Evolutionary conservation across 2,113 vertebrate genomes (phyloP), one percentile per base, ranked within the genome.

Genomic region (Brachyhypopomus occidentalis): DNA sequence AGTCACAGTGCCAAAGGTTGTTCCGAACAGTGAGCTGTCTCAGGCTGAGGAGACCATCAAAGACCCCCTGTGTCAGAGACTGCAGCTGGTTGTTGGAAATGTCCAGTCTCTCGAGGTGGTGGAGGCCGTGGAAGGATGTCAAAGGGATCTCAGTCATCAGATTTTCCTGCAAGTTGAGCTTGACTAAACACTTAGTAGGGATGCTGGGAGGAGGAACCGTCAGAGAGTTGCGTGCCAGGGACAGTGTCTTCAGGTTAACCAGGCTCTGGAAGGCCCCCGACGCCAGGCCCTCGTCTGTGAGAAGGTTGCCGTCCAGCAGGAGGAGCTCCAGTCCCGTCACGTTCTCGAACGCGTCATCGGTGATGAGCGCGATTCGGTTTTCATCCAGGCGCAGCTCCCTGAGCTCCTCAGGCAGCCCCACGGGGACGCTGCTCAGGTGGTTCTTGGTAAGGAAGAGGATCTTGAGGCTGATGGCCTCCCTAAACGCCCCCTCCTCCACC

Each of bases 1-100:
- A 98, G 92, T 98, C 96, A 79, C 96, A 98, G 72, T 94, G 92
- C 96, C 96, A 98, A 22, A 95, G 95, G 86, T 98, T 98, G 91
- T 97, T 97, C 83, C 96, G 92, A 78, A 96, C 95, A n/a, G 95
- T 96, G 88, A 98, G 95, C 85, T 97, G 96, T 88, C 95, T 95
- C 85, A 97, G 91, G 85, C 91, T 95, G 72, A 89, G 85, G 19
- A 98, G 95, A 56, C 93, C 94, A 84, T 96, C 94, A 78, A 98
- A 97, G 58, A 96, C 95, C 25, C 96, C 96, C 86, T 90, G 93
- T 80, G 92, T 90, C 88, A 98, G 82, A 79, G 92, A 86, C 60
- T 95, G 94, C 88, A 97, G 95, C 3, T 95, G 95, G 91, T 98
- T 98, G 92, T 92, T 96, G 73, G 96, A 98, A 85, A 98, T 95